Conservation (phyloP, 2,797 vertebrate genomes). For the Gallinago nigripennis region DNA sequence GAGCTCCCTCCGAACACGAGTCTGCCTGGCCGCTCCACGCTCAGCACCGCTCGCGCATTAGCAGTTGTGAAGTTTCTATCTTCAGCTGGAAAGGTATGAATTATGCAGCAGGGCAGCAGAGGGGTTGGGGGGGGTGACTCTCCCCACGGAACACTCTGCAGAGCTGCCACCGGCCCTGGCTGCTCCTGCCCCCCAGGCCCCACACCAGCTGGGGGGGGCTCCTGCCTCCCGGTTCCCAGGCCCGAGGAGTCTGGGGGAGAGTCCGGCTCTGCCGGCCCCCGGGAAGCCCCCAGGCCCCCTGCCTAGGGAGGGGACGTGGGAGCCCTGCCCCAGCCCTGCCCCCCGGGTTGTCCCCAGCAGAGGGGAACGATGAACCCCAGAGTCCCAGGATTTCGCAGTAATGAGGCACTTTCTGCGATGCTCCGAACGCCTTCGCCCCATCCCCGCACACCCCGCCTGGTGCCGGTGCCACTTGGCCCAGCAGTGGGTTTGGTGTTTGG, state of each 20-base stretch:
- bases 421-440: background rate
- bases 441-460: background rate
- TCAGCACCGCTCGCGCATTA: constrained; percentile 5
- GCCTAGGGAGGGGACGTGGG: rapidly evolving
- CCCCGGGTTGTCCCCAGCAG: background rate
- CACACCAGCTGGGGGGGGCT: rapidly evolving
- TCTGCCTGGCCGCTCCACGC: background rate
- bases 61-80: constrained; percentile 24
- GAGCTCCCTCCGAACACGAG: background rate
- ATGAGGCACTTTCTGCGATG: background rate
- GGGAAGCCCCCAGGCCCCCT: background rate
- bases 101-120: background rate
- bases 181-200: background rate
- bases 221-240: background rate
- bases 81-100: constrained; percentile 1
- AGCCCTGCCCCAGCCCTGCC: rapidly evolving
- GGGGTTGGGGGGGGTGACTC: background rate
- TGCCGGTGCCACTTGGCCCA: background rate
- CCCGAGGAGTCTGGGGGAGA: background rate
- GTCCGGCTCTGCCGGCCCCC: background rate
- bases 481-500: background rate
- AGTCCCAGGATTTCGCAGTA: rapidly evolving
- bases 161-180: background rate
- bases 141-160: rapidly evolving
- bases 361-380: background rate